Conservation (phyloP, 2,888 invertebrate species). For the Lepeophtheirus nordmannii region DNA sequence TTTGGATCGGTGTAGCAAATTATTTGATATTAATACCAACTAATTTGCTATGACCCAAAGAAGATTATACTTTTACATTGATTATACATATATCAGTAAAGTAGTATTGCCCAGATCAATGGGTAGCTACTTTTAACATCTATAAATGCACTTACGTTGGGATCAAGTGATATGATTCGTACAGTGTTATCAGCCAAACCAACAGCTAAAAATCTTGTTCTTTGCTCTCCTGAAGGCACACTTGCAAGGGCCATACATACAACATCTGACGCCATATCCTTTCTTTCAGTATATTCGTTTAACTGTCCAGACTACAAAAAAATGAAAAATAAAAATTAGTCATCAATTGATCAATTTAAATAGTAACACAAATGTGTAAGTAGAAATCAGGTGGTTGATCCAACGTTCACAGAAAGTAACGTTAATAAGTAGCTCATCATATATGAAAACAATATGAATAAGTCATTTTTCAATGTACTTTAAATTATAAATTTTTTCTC, state of each 20-base stretch:
- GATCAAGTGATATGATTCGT: conserved; percentile 89
- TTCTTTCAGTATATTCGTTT: conserved; percentile 93
- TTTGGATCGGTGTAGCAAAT: too few relatives aligned
- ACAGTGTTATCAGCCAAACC: conserved; percentile 92
- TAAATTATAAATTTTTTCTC: too few relatives aligned
- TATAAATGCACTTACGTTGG: conserved; percentile 38
- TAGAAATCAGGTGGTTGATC: too few relatives aligned
- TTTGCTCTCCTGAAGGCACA: conserved; percentile 83
- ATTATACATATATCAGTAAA: too few relatives aligned
- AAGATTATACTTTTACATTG: too few relatives aligned
- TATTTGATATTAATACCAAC: too few relatives aligned
- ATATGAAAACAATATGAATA: conserved; percentile 6
- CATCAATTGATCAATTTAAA: too few relatives aligned
- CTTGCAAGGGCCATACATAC: conserved; percentile 95
- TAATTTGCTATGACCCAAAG: too few relatives aligned
- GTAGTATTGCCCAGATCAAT: too few relatives aligned
- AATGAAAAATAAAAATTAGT: conserved; percentile 25
- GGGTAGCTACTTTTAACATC: conserved; percentile 30
- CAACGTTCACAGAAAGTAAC: too few relatives aligned
- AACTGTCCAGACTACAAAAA: conserved; percentile 74
- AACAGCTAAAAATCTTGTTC: conserved; percentile 87
- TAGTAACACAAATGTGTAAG: too few relatives aligned
- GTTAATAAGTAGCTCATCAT: neutral
- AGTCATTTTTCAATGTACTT: neutral
- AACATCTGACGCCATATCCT: conserved; percentile 89